phyloP scores from a whole-genome alignment of 2,113 vertebrate species.

The Microtus ochrogaster region DNA sequence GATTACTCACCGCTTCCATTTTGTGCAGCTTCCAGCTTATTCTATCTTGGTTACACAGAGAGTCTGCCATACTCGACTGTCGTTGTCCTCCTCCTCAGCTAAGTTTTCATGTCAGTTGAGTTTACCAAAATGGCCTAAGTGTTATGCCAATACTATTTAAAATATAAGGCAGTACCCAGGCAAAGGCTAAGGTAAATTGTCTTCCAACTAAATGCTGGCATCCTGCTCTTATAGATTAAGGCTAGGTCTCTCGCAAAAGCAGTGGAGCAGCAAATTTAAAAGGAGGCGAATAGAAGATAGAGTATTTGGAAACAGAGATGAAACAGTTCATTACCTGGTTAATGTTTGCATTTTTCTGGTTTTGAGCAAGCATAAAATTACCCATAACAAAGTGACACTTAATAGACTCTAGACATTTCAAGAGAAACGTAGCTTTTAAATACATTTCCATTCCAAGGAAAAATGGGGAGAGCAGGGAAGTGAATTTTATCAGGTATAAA shows the following conservation, averaged over 20 bases:
- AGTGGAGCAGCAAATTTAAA: constrained; percentile 81
- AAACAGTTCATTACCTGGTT: constrained; percentile 81
- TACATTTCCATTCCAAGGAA: constrained; percentile 10
- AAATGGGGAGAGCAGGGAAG: background rate
- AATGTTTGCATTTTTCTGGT: constrained; percentile 78
- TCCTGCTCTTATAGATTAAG: constrained; percentile 70
- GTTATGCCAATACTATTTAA: constrained; percentile 63
- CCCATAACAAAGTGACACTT: constrained; percentile 69
- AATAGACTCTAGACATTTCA: constrained; percentile 60
- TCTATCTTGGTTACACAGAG: constrained; percentile 2
- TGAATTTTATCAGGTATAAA: background rate
- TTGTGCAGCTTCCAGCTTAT: background rate
- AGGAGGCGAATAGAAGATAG: constrained; percentile 77
- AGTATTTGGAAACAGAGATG: constrained; percentile 74
- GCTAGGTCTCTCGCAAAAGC: constrained; percentile 62
- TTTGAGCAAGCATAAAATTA: constrained; percentile 80
- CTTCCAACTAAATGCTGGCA: constrained; percentile 69
- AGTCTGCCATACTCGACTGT: background rate
- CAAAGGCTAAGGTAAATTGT: constrained; percentile 69
- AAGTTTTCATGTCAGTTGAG: constrained; percentile 54
- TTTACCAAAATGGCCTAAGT: constrained; percentile 71
- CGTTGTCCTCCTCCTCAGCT: background rate
- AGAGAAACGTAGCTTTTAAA: constrained; percentile 52
- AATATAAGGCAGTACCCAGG: constrained; percentile 56
- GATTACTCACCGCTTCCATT: background rate